Conservation (phyloP, 2,797 vertebrate species). For the Ambastaia sidthimunki region DNA sequence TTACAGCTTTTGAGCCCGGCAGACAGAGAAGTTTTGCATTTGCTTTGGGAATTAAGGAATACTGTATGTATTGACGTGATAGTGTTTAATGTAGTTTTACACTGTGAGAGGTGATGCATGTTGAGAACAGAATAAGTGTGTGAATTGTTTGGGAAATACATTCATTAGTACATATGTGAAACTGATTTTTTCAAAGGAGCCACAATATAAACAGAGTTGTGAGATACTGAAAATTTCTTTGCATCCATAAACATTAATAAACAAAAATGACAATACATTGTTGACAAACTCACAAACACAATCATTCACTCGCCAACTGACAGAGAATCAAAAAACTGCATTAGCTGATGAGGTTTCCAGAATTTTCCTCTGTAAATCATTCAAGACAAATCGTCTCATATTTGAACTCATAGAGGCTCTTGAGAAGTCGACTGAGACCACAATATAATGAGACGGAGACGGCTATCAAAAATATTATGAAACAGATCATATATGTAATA, state of each 20-base stretch:
- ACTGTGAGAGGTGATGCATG: constrained; percentile 5
- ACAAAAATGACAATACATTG: neutral
- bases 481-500: constrained; percentile 8
- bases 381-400: constrained; percentile 10
- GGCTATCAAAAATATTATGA: constrained; percentile 20
- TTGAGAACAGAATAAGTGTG: constrained; percentile 22
- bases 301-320: neutral
- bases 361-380: neutral
- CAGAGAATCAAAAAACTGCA: constrained; percentile 13
- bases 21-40: neutral
- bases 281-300: constrained; percentile 31
- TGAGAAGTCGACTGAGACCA: neutral
- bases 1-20: no score
- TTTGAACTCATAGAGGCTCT: constrained; percentile 11
- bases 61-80: constrained; percentile 4
- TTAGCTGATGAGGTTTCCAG: constrained; percentile 3
- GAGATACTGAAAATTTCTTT: neutral
- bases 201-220: constrained; percentile 37
- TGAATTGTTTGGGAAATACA: constrained; percentile 49
- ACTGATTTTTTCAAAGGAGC: constrained; percentile 47
- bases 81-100: constrained; percentile 22
- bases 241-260: constrained; percentile 11
- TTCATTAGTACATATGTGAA: constrained; percentile 59
- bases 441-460: constrained; percentile 31
- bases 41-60: constrained; percentile 18